Evolutionary conservation across 2,888 invertebrate genomes (phyloP), one percentile per base, ranked within the genome.

Genomic region (Petrophora chlorosata): DNA sequence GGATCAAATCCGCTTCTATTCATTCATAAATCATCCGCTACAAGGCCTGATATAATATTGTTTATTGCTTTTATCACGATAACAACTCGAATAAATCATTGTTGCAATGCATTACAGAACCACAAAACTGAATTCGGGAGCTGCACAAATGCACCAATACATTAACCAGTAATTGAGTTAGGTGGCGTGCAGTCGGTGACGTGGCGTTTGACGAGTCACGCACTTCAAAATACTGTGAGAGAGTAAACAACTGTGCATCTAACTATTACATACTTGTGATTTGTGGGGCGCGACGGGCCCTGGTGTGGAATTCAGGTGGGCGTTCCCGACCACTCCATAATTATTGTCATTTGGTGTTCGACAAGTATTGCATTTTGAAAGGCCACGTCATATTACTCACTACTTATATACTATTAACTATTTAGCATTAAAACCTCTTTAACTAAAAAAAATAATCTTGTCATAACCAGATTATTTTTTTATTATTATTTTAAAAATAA

Each of bases 201-300:
- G 77, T 74, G 75, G 72, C 64, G 61, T 72, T 75, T 76, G 73
- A 70, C 74, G 68, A 79, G 82, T 82, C 78, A 81, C 79, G 78
- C 78, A 79, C 79, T 79, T 61, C 58, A 70, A 70, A 73, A 70
- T 51, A 59, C 58, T 72, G 73, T 79, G 79, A 70, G 75, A 79
- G 73, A 71, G 72, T 64, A 62, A 70, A 75, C 79, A 79, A 73
- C 70, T 75, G 76, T 44, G 45, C 52, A 35, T 36, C 49, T 34
- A 40, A 40, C 48, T 43, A n/a, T n/a, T n/a, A 48, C 45, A 35
- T 44, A 46, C 56, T 47, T 49, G 53, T 55, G 46, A 56, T 53
- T 56, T 53, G 54, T 57, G 43, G 39, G 50, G 40, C 46, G 49
- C 34, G 26, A 51, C 50, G 38, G 49, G 60, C 66, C 59, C 56